Conservation (phyloP, 2,888 invertebrate genomes). For the Galerucella pusilla region DNA sequence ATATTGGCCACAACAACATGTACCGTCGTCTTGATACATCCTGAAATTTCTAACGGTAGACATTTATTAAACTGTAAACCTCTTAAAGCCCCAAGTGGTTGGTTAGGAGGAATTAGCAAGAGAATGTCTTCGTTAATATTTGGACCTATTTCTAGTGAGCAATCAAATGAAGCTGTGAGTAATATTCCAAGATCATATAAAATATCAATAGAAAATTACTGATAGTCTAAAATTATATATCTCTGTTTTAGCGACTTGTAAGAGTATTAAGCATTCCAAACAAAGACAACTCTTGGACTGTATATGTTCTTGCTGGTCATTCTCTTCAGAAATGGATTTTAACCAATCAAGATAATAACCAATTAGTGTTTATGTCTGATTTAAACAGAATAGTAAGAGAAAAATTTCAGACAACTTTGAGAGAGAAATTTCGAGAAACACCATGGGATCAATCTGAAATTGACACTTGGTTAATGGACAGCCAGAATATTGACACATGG, state of each 20-base stretch:
- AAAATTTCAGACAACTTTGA: conserved; percentile 71
- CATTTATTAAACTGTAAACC: conserved; percentile 75
- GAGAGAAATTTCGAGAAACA: conserved; percentile 71
- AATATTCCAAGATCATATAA: neutral
- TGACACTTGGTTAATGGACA: conserved; percentile 81
- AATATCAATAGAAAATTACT: no score
- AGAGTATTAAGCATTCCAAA: conserved; percentile 71
- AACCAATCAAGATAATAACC: conserved; percentile 72
- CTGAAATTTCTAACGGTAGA: conserved; percentile 73
- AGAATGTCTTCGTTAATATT: conserved; percentile 85
- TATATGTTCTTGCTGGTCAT: conserved; percentile 81
- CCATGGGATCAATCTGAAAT: conserved; percentile 71
- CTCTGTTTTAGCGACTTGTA: conserved; percentile 69
- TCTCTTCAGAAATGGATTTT: conserved; percentile 87
- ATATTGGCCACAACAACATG: conserved; percentile 93
- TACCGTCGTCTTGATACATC: conserved; percentile 80
- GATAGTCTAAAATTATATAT: neutral
- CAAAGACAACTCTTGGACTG: conserved; percentile 66
- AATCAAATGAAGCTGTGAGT: conserved; percentile 72
- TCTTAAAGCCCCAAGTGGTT: conserved; percentile 80
- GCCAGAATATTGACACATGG: conserved; percentile 77
- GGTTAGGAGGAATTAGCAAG: conserved; percentile 88
- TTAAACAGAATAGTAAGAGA: conserved; percentile 79
- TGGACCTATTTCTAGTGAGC: conserved; percentile 75
- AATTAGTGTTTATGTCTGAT: conserved; percentile 79